These are phyloP conservation scores for Pyxicephalus adspersus DNA, from an alignment of 2,113 vertebrate species.

Conservation along the genomic window DNA sequence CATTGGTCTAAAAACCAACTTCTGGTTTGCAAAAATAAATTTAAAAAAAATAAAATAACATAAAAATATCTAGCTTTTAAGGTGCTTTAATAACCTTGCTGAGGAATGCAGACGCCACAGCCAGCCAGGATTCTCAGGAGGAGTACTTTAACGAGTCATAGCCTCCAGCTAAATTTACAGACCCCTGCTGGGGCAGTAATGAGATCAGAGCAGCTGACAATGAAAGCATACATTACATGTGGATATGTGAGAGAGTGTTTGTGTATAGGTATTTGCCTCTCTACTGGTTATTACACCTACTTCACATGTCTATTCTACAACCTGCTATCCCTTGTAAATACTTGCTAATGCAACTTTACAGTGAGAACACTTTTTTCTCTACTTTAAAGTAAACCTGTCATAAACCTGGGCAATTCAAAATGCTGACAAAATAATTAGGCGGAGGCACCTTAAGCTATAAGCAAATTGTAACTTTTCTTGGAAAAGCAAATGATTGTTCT, in stretches of 20 bases:
- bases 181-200: slow-evolving; percentile 54
- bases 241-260: neutral
- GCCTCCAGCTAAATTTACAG: slow-evolving; percentile 55
- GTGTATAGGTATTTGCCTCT: slow-evolving; percentile 9
- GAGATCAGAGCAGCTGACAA: slow-evolving; percentile 55
- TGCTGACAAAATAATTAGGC: no score
- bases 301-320: neutral
- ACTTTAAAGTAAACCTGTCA: no score
- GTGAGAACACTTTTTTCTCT: no score
- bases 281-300: neutral
- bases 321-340: neutral
- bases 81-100: slow-evolving; percentile 53
- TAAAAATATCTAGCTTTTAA: slow-evolving; percentile 22
- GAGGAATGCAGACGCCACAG: slow-evolving; percentile 47
- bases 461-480: no score
- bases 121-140: slow-evolving; percentile 46
- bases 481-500: no score
- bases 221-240: slow-evolving; percentile 49
- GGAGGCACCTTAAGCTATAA: no score
- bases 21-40: slow-evolving; percentile 18
- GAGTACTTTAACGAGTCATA: slow-evolving; percentile 47
- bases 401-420: no score
- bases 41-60: neutral
- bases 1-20: slow-evolving; percentile 1
- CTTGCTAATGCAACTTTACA: no score